Evolutionary conservation across 2,797 vertebrate species (phyloP).

Genomic region (Poeciliopsis turneri): DNA sequence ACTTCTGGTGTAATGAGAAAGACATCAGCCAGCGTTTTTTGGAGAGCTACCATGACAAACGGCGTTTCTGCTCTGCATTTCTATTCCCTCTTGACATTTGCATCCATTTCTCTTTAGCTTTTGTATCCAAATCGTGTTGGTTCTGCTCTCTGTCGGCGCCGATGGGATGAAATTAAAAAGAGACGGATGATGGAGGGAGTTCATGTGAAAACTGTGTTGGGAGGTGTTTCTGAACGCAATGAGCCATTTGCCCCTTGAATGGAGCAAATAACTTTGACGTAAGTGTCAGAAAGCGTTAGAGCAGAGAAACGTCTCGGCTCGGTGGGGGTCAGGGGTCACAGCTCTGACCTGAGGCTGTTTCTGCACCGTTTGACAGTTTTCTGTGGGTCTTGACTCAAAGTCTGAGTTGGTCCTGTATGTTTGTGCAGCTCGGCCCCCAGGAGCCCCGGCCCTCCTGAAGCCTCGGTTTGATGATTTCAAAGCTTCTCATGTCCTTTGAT

Average conservation of each 20-base stretch:
- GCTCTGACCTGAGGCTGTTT: neutral
- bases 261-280: neutral
- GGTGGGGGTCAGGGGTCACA: neutral
- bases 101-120: neutral
- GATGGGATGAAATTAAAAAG: constrained; percentile 9
- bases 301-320: neutral
- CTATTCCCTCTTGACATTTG: constrained; percentile 6
- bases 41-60: neutral
- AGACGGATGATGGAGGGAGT: constrained; percentile 1
- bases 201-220: neutral
- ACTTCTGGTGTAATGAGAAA: neutral
- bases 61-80: neutral
- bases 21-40: neutral
- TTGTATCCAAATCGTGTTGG: neutral
- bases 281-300: constrained; percentile 4
- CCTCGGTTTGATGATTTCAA: neutral
- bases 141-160: neutral
- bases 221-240: neutral
- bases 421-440: neutral
- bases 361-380: neutral
- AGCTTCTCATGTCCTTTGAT: neutral
- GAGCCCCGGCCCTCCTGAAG: neutral
- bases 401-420: neutral
- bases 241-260: neutral
- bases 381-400: neutral